These are phyloP conservation scores for Leucoptera coffeella DNA, from an alignment of 2,888 invertebrate genomes.

Conservation along the genomic window DNA sequence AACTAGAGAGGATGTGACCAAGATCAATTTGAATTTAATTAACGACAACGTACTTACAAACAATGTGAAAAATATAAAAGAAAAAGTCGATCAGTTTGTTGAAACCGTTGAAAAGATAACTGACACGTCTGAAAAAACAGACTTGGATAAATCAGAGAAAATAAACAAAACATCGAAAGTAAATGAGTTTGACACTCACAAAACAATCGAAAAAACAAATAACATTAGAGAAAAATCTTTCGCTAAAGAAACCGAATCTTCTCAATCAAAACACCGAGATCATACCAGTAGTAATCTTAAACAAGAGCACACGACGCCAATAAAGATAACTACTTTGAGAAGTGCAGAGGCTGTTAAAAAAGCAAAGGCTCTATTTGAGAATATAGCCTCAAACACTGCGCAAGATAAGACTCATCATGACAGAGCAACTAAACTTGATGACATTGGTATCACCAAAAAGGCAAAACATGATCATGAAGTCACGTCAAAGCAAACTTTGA, in stretches of 20 bases:
- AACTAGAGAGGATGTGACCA: conserved; percentile 27
- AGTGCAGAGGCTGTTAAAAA: conserved; percentile 62
- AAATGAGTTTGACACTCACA: not conserved
- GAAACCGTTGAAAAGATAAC: conserved; percentile 53
- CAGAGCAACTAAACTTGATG: conserved; percentile 35
- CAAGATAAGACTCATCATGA: conserved; percentile 15
- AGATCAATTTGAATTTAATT: conserved; percentile 47
- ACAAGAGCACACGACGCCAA: conserved; percentile 13
- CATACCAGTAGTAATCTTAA: conserved; percentile 14
- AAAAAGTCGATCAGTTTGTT: conserved; percentile 60
- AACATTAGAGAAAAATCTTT: conserved; percentile 11
- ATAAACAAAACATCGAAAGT: too few relatives aligned
- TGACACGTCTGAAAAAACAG: conserved; percentile 26
- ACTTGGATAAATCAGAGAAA: conserved; percentile 14
- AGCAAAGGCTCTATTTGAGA: conserved; percentile 67
- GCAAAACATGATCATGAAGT: conserved; percentile 15
- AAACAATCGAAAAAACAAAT: conserved; percentile 6
- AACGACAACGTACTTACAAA: conserved; percentile 53
- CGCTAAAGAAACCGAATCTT: conserved; percentile 17
- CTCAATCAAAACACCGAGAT: conserved; percentile 18
- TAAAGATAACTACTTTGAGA: conserved; percentile 37
- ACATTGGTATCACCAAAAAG: conserved; percentile 38
- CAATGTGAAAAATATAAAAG: conserved; percentile 54
- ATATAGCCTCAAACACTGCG: conserved; percentile 40
- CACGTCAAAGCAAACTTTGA: conserved; percentile 15